Base-by-base conservation (phyloP, 2,888 invertebrate genomes). In the Auanema sp. region DNA sequence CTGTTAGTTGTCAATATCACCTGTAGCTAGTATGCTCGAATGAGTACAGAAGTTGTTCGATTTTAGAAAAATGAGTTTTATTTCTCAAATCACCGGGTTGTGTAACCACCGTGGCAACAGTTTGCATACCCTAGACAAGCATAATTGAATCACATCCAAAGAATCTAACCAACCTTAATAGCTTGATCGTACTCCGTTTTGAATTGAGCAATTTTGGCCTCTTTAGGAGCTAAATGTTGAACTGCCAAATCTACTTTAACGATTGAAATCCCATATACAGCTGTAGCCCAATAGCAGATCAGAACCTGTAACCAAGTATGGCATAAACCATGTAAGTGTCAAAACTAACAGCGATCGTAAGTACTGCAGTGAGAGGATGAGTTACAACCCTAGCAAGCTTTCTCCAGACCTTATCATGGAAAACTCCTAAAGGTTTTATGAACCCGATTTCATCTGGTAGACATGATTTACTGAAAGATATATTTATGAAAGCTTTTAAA, bases 231-330 rank as follows among this genome's bases (percentile, higher is more conserved):
- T 54, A 77, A 56, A 58, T 76, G 73, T 58, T 77, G 77, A 33
- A 77, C 69, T 5, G 73, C 65, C 14, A 77, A 60, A 44, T 77
- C 77, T 16, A 72, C 74, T 60, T 73, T 55, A 58, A 77, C 66
- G 14, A 66, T 65, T 16, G 50, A 21, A 10, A 75, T 65, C 40
- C 77, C 77, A 44, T 68, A 64, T n/a, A 65, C 66, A 0, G 75
- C 63, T 1, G 71, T 41, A 40, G 66, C 63, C 77, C 77, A 77
- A 64, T 74, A 77, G 24, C 61, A 66, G 8, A 72, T 25, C 0
- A 72, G 53, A 8, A 63, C 18, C 63, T 63, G 63, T 21, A 47
- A 53, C n/a, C 8, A 23, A n/a, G 8, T 23, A 52, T 21, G 24
- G 24, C 5, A 11, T 23, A 5, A 3, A 47, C 3, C 4, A 21